Evolutionary conservation across 2,888 invertebrate genomes (phyloP).

Genomic region (Anagyrus pseudococci): DNA sequence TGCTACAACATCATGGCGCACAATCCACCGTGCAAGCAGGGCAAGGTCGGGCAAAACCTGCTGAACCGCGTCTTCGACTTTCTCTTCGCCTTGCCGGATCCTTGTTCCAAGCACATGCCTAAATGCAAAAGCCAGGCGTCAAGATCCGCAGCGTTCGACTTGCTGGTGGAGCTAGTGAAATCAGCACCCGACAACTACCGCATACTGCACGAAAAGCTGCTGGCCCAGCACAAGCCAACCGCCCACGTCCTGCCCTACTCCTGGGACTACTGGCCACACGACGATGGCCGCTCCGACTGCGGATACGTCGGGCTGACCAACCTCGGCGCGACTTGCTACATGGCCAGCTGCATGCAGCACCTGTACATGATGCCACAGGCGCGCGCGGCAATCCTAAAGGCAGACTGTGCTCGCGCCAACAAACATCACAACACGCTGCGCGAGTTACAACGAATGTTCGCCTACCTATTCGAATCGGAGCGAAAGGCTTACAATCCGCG

Average conservation of each 20-base stretch:
- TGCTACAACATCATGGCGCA: conserved; percentile 89
- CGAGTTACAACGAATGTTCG: conserved; percentile 94
- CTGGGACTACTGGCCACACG: conserved; percentile 98
- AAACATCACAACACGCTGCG: conserved; percentile 83
- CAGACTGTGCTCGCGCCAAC: conserved; percentile 75
- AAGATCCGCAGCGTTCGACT: conserved; percentile 88
- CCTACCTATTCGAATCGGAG: conserved; percentile 91
- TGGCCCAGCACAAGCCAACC: conserved; percentile 86
- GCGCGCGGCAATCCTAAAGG: conserved; percentile 80
- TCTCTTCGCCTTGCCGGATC: conserved; percentile 88
- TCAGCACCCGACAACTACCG: conserved; percentile 86
- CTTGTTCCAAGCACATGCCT: conserved; percentile 83
- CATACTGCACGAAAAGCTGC: conserved; percentile 80
- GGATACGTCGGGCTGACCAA: conserved; percentile 95
- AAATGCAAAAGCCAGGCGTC: conserved; percentile 93
- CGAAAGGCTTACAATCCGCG: conserved; percentile 94
- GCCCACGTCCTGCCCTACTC: conserved; percentile 82
- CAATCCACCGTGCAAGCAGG: conserved; percentile 84
- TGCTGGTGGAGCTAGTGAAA: conserved; percentile 86
- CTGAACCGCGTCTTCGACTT: conserved; percentile 81
- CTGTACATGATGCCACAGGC: conserved; percentile 97
- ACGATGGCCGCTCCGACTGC: conserved; percentile 92
- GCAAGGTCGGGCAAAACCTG: conserved; percentile 75
- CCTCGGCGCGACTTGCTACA: conserved; percentile 95
- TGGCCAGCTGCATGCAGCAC: conserved; percentile 98